These are phyloP conservation scores for Ascidia mentula DNA, from an alignment of 23 tunicate genomes.

Conservation along the genomic window DNA sequence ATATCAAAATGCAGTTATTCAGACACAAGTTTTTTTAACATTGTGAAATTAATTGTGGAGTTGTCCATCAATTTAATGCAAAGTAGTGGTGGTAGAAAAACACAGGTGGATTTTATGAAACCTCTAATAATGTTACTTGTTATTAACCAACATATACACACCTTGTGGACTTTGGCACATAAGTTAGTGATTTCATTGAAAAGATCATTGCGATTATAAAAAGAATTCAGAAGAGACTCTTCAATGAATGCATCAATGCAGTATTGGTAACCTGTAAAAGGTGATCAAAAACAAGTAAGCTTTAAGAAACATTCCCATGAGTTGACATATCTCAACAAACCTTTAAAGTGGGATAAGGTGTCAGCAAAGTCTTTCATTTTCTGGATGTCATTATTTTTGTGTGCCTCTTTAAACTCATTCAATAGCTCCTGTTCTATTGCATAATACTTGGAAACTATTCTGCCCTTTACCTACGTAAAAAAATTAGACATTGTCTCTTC, in stretches of 20 bases:
- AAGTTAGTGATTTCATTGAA: slow-evolving; percentile 62
- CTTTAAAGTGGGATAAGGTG: slow-evolving; percentile 84
- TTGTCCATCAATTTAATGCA: not conserved
- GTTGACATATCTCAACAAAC: slow-evolving; percentile 10
- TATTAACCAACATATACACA: too few relatives aligned
- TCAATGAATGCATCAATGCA: slow-evolving; percentile 96
- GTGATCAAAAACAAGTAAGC: not conserved
- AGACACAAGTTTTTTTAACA: too few relatives aligned
- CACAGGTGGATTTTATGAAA: too few relatives aligned
- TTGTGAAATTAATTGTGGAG: too few relatives aligned
- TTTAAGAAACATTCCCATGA: not conserved
- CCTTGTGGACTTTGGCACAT: slow-evolving; percentile 82
- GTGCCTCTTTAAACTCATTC: slow-evolving; percentile 84
- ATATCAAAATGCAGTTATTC: too few relatives aligned
- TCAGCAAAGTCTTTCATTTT: slow-evolving; percentile 88
- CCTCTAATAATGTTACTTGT: too few relatives aligned
- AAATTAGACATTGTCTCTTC: not conserved
- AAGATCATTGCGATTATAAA: slow-evolving; percentile 66
- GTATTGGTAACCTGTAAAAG: slow-evolving; percentile 73
- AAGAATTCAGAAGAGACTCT: slow-evolving; percentile 61
- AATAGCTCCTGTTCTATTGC: slow-evolving; percentile 70
- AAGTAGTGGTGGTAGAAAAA: too few relatives aligned
- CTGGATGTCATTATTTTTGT: slow-evolving; percentile 56
- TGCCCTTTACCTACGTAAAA: slow-evolving; percentile 43
- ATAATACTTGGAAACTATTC: slow-evolving; percentile 53